phyloP scores from a whole-genome alignment of 30 jellyfish, hydroid and myxozoan species.

The Morbakka virulenta region DNA sequence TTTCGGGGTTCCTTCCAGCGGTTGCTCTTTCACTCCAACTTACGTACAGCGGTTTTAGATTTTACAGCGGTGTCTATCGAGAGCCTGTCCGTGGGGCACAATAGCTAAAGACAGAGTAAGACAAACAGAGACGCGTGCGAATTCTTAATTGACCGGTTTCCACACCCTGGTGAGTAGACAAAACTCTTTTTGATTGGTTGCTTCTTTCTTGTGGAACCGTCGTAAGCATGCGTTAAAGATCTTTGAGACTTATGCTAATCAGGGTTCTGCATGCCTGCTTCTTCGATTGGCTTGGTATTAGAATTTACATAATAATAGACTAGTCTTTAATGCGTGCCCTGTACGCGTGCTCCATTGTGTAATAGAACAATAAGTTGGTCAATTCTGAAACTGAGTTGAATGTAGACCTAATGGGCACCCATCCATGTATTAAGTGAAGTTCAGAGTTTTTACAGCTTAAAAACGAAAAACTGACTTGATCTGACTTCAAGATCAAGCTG shows the following conservation, averaged over 20 bases:
- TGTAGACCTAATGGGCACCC: too few relatives aligned
- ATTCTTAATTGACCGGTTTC: constrained; percentile 55
- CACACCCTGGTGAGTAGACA: constrained; percentile 49
- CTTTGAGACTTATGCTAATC: background rate
- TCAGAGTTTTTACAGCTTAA: too few relatives aligned
- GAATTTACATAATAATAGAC: background rate
- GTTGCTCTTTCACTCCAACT: background rate
- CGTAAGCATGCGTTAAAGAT: constrained; percentile 65
- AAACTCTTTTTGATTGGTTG: constrained; percentile 44
- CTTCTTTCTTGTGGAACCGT: constrained; percentile 47
- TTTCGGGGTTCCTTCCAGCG: background rate
- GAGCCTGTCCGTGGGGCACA: constrained; percentile 56
- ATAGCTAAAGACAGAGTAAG: constrained; percentile 48
- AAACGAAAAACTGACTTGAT: too few relatives aligned
- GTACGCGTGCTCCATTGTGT: background rate
- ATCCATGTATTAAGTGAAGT: too few relatives aligned
- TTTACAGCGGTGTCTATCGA: constrained; percentile 52
- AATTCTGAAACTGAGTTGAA: background rate
- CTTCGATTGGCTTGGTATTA: background rate
- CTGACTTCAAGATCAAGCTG: too few relatives aligned
- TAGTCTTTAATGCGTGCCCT: background rate
- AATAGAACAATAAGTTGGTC: background rate
- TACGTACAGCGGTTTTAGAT: constrained; percentile 2
- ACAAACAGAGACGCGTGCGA: constrained; percentile 85
- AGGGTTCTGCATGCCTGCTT: background rate